These are phyloP conservation scores for Ctenopoma multispine DNA, from an alignment of 2,797 vertebrate genomes.

Conservation along the genomic window DNA sequence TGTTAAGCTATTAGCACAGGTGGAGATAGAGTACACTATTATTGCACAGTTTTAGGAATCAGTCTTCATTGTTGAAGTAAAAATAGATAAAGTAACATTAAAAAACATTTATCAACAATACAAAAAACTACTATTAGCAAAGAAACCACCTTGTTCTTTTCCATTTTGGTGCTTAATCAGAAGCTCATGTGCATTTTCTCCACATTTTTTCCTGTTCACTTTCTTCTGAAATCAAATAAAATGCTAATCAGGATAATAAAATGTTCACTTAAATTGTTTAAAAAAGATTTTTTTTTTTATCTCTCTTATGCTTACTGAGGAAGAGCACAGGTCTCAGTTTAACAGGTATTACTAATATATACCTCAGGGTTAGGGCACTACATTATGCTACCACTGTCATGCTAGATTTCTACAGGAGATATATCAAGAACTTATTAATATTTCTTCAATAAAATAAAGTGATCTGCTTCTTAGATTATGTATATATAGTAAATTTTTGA, in stretches of 20 bases:
- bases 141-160: not conserved
- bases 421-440: not conserved
- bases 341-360: not conserved
- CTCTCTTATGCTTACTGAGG: not conserved
- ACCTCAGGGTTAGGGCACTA: not conserved
- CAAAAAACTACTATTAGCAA: constrained; percentile 3
- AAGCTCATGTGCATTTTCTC: constrained; percentile 19
- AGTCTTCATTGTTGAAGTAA: not conserved
- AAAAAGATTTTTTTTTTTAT: not conserved
- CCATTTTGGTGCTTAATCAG: constrained; percentile 25
- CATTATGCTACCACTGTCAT: no score
- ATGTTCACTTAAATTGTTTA: not conserved
- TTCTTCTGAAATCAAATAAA: constrained; percentile 27
- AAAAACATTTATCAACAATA: not conserved
- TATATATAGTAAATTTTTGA: not conserved
- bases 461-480: not conserved
- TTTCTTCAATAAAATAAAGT: not conserved
- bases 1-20: no score
- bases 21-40: no score
- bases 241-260: constrained; percentile 9
- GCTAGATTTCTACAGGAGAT: not conserved
- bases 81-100: not conserved
- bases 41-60: no score
- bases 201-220: not conserved
- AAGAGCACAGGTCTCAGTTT: not conserved